A percentile compares a stretch with the other conserved stretches of the same genome.
Conservation (phyloP, 2,113 vertebrate species). For the Pardalotus punctatus region DNA sequence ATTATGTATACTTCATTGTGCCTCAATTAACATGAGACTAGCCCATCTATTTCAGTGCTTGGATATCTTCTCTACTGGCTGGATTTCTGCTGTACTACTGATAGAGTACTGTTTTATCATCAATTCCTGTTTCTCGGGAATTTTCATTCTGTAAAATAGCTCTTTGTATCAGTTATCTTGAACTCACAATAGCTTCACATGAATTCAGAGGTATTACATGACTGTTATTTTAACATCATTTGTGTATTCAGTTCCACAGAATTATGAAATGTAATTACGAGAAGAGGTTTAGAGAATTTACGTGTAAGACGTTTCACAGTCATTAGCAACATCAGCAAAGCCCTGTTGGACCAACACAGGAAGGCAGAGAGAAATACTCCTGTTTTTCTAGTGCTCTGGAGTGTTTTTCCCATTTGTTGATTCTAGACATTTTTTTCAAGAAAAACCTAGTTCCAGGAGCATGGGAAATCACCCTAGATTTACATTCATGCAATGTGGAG, state of each 20-base stretch:
- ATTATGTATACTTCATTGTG: neutral
- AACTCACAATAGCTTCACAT: neutral
- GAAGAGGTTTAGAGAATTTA: neutral
- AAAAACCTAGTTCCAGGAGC: slow-evolving; percentile 17
- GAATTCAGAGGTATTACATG: slow-evolving; percentile 11
- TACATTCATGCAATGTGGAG: neutral
- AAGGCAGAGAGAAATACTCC: neutral
- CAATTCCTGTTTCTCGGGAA: neutral
- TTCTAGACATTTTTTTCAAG: neutral
- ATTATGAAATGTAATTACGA: neutral
- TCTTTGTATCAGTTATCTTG: neutral
- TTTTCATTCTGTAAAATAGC: neutral
- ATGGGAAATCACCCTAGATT: slow-evolving; percentile 32
- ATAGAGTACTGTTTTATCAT: neutral
- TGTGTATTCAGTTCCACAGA: slow-evolving; percentile 22
- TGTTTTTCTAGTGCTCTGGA: neutral
- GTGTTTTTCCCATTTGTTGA: slow-evolving; percentile 43
- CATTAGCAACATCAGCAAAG: slow-evolving; percentile 9
- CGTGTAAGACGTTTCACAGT: neutral
- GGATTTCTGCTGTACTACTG: neutral
- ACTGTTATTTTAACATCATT: slow-evolving; percentile 30
- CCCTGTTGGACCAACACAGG: neutral
- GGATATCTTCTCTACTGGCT: neutral
- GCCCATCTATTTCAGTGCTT: neutral
- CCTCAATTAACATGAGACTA: neutral